Conservation (phyloP, 1,140 invertebrate species). For the Oreohelix idahoensis region DNA sequence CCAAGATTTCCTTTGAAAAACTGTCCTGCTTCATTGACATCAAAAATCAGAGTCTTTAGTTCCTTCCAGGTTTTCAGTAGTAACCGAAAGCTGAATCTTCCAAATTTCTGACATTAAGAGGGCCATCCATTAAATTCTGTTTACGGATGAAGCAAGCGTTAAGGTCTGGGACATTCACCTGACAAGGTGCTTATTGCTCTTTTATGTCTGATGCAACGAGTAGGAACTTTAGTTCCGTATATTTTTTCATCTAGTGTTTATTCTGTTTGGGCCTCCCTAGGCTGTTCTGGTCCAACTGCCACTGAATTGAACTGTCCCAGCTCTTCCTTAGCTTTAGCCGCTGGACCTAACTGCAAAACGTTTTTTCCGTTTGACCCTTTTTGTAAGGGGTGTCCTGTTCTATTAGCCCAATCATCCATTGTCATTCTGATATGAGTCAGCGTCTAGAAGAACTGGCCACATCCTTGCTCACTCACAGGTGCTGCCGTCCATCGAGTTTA, state of each 20-base stretch:
- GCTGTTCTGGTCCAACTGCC: not conserved
- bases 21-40: not conserved
- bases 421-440: conserved; percentile 22
- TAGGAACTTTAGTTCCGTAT: not conserved
- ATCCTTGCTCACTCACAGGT: not conserved
- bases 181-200: no score
- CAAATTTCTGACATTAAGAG: not conserved
- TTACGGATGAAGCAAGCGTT: not conserved
- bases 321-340: not conserved
- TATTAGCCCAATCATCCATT: not conserved
- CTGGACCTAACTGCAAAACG: not conserved
- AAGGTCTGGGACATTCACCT: not conserved
- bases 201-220: no score
- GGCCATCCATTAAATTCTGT: not conserved
- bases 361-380: not conserved
- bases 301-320: not conserved
- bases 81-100: not conserved
- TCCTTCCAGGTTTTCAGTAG: not conserved
- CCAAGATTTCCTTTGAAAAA: not conserved
- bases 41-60: not conserved
- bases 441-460: not conserved
- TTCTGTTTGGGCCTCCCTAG: no score
- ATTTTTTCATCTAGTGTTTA: not conserved
- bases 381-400: not conserved
- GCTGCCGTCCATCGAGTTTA: not conserved